phyloP scores from a whole-genome alignment of 2,113 vertebrate species.

The Acinonyx jubatus region DNA sequence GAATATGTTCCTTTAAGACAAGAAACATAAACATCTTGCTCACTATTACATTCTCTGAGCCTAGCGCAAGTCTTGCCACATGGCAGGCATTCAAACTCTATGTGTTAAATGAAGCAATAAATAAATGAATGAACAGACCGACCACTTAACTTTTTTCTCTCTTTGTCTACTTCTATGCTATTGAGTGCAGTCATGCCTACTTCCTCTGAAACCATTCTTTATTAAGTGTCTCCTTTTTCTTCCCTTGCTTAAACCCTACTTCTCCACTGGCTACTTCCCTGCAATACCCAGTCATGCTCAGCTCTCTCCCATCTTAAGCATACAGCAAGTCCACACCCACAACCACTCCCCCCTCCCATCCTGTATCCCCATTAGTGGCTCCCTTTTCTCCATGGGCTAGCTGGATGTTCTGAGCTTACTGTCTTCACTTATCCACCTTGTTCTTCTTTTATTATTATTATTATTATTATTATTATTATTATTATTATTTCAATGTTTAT shows the following conservation, averaged over 20 bases:
- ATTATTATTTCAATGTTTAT: too few relatives aligned
- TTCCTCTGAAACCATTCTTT: neutral
- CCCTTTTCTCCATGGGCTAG: neutral
- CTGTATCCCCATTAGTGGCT: neutral
- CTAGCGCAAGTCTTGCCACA: neutral
- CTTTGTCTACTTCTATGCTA: neutral
- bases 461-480: too few relatives aligned
- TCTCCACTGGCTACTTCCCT: neutral
- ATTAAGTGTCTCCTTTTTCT: neutral
- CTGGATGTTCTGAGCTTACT: neutral
- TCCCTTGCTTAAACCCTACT: neutral
- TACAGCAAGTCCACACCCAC: neutral
- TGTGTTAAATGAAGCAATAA: neutral
- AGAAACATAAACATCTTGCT: neutral
- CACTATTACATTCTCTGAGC: neutral
- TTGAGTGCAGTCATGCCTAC: neutral
- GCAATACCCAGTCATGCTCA: neutral
- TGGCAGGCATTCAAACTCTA: neutral
- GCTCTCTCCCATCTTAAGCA: neutral
- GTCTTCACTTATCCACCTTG: neutral
- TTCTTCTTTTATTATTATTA: neutral
- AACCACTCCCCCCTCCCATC: fast-evolving
- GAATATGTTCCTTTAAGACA: neutral
- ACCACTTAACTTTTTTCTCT: too few relatives aligned
- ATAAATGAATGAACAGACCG: neutral